These are phyloP conservation scores for Hemibagrus guttatus DNA, from an alignment of 2,797 vertebrate genomes.

Conservation along the genomic window DNA sequence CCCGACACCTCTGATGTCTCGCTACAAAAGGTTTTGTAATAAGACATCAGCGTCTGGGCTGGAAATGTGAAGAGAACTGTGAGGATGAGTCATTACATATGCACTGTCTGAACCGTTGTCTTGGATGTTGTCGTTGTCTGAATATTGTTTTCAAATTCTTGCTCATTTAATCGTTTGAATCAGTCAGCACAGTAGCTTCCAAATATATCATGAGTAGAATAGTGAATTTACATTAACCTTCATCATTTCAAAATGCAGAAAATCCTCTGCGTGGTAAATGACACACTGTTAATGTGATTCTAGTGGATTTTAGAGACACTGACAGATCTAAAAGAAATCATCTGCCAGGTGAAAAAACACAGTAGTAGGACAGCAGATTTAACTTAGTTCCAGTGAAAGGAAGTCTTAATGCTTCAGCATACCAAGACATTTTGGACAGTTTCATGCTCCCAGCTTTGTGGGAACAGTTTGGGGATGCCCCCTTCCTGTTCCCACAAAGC, in stretches of 20 bases:
- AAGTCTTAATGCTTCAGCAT: no score
- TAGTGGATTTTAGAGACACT: neutral
- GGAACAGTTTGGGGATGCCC: no score
- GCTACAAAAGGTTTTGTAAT: slow-evolving; percentile 8
- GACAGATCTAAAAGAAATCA: neutral
- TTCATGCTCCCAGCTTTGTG: no score
- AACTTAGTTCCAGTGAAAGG: no score
- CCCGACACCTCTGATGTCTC: neutral
- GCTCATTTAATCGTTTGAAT: neutral
- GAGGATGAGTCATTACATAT: slow-evolving; percentile 17
- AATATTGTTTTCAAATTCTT: neutral
- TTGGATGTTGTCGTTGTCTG: neutral
- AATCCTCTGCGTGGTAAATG: neutral
- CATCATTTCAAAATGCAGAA: neutral
- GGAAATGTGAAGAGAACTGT: neutral
- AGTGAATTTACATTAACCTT: neutral
- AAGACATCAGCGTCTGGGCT: neutral
- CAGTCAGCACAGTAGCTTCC: neutral
- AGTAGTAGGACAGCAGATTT: neutral
- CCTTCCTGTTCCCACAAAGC: no score
- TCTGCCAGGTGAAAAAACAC: neutral
- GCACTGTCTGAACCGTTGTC: neutral
- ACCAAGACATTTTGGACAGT: no score
- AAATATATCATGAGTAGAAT: neutral
- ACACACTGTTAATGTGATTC: neutral